Conservation (phyloP, 2,797 vertebrate genomes). For the Aselliscus stoliczkanus region DNA sequence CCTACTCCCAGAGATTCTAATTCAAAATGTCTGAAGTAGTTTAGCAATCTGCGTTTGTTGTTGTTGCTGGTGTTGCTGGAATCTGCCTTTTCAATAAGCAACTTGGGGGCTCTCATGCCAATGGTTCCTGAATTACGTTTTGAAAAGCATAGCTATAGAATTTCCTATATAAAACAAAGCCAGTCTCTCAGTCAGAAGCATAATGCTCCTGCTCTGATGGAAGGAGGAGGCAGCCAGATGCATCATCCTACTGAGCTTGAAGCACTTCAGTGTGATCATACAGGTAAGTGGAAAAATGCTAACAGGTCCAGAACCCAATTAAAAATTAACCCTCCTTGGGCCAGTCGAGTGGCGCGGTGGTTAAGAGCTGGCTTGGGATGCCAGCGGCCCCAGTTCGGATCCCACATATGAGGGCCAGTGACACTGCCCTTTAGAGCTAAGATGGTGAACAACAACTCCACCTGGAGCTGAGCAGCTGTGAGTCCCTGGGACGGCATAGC, state of each 20-base stretch:
- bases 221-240: not conserved
- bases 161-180: not conserved
- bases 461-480: no score
- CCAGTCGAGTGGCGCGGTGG: no score
- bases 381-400: no score
- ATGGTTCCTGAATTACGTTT: slow-evolving; percentile 1
- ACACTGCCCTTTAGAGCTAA: no score
- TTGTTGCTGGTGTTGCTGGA: not conserved
- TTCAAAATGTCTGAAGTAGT: not conserved
- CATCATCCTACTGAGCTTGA: not conserved
- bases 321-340: slow-evolving; percentile 14
- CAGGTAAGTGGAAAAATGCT: not conserved
- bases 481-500: no score
- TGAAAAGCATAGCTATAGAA: not conserved
- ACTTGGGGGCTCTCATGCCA: not conserved
- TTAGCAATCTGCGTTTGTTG: not conserved
- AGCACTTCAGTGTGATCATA: not conserved
- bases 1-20: not conserved
- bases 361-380: no score
- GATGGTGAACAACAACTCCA: no score
- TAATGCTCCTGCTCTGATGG: not conserved
- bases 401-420: no score
- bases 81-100: slow-evolving; percentile 22
- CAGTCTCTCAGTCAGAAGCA: not conserved
- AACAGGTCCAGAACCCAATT: not conserved